Evolutionary conservation across 2,113 vertebrate genomes (phyloP).

Genomic region (Pavo muticus): DNA sequence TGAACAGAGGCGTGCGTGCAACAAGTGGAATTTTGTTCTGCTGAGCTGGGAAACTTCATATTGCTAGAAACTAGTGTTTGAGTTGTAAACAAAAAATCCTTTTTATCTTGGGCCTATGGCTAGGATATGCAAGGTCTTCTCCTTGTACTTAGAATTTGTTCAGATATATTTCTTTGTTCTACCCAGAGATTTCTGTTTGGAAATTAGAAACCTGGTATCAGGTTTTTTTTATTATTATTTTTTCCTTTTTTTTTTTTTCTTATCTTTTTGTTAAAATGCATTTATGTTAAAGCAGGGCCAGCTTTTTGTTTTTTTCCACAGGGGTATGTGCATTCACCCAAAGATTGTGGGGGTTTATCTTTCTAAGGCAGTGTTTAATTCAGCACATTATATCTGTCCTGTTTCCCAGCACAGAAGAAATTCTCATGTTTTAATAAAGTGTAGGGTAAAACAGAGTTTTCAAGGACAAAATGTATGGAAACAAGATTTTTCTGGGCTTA

Average conservation of each 20-base stretch:
- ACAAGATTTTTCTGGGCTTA: background rate
- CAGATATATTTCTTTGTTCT: background rate
- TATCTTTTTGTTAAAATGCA: background rate
- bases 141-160: background rate
- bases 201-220: background rate
- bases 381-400: background rate
- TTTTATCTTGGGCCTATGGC: background rate
- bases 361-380: background rate
- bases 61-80: background rate
- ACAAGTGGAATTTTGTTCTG: background rate
- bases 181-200: background rate
- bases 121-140: background rate
- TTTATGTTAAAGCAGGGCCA: background rate
- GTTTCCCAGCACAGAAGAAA: background rate
- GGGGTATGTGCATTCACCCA: background rate
- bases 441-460: background rate
- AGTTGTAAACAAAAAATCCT: background rate
- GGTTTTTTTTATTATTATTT: too few species aligned
- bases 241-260: background rate
- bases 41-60: background rate
- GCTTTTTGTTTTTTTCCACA: background rate
- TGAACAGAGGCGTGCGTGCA: background rate
- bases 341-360: background rate
- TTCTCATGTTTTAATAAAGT: background rate
- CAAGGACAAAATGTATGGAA: background rate